Base-by-base conservation (phyloP, 2,797 vertebrate genomes). In the Tiaroga cobitis region DNA sequence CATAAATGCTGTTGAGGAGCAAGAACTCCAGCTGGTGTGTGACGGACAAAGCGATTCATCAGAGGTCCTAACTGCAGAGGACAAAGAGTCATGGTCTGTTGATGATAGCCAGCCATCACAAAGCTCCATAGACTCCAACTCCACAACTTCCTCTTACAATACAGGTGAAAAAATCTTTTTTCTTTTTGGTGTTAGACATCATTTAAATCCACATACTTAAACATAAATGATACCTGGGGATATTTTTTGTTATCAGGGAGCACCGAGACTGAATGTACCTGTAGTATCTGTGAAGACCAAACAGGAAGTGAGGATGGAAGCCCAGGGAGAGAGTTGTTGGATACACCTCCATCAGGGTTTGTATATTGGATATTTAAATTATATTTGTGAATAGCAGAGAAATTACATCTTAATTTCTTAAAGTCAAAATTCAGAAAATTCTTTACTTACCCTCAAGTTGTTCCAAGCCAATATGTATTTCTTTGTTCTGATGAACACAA, bases 271-370 rank as follows among this genome's bases (percentile, higher is more conserved):
- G 83, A 81, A 84, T 87, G 49, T 51, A 39, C 32, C 24, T 89
- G 89, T 69, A 91, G 88, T 72, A 65, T 85, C 54, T 92, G 88
- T 88, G 88, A 90, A 49, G 91, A 86, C 13, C 72, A 74, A 49
- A 90, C 83, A 37, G 87, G 79, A 87, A 90, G 89, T 79, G 87
- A 91, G 68, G 82, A 86, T 79, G 83, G 82, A 32, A 89, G 89
- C 78, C 85, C 88, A 73, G 80, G 70, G 41, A 88, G 75, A 51
- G 67, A 79, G 51, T 15, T 82, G 32, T 46, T 78, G 39, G 69
- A 86, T 73, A 85, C 89, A 43, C 86, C 88, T 39, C 46, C 76
- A 74, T 69, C 85, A 61, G 80, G 87, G 91, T 92, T 67, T 9
- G 56, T 61, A 21, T 61, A 63, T 61, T 3, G 56, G 21, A 18